Evolutionary conservation across 2,113 vertebrate genomes (phyloP), one percentile per base, ranked within the genome.

Genomic region (Pseudopipra pipra): DNA sequence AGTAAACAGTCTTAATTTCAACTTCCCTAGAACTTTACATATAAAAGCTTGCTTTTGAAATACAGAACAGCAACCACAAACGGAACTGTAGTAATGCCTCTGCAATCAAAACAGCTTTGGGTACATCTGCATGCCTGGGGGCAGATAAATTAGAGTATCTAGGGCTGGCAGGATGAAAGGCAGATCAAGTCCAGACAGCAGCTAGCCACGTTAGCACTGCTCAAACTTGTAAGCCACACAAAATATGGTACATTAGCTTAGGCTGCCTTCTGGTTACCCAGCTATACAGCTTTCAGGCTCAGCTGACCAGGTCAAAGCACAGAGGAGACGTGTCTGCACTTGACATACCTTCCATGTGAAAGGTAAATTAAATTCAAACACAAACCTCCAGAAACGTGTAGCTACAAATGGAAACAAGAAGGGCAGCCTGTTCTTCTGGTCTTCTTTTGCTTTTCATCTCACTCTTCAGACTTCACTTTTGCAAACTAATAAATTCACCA

Each of bases 31-130:
- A 30, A 58, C 46, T 95, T 81, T 62, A 73, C 71, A 83, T 91
- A 89, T 76, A 79, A 96, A 93, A 95, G 82, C 30, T 30, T 58
- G 87, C 89, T 96, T 95, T 91, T 96, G 93, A 97, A 95, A 97
- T 71, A 21, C 9, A 84, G 28, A 63, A 58, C n/a, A 87, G 81
- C 46, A 93, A 95, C 86, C 96, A 95, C 94, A 97, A 90, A 95
- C 84, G 93, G 96, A 96, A 95, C 91, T 95, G 87, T 66, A 96
- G 87, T 94, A 97, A 96, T 94, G 67, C 33, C 49, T 83, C 33
- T 95, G 93, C 94, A 96, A 95, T 91, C 91, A 93, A 91, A 96
- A 91, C 74, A 94, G 33, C 63, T 89, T 77, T 87, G 66, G 35
- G 74, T 79, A 76, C 74, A 97, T 90, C 87, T 93, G 85, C 41